These are phyloP conservation scores for Poeciliopsis retropinna DNA, from an alignment of 2,113 vertebrate species.

Conservation along the genomic window DNA sequence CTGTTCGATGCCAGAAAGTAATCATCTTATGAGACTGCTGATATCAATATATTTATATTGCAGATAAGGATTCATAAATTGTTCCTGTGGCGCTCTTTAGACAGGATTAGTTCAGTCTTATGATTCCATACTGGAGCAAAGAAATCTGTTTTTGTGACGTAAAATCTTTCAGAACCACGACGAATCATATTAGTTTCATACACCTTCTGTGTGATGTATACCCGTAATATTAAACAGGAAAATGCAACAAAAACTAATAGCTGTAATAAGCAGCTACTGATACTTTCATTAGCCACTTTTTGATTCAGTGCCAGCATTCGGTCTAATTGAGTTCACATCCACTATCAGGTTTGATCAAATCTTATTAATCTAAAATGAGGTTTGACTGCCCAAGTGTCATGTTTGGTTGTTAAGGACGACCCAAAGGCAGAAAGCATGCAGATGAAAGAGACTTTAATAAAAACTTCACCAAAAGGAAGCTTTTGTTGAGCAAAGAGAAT, in stretches of 20 bases:
- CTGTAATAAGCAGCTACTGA: neutral
- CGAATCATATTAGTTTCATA: neutral
- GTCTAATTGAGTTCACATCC: no score
- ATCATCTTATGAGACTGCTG: neutral
- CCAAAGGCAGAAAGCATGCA: no score
- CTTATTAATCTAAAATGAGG: no score
- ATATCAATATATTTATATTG: neutral
- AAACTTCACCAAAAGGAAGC: no score
- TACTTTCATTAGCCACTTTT: neutral
- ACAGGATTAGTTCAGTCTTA: neutral
- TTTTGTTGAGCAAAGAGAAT: no score
- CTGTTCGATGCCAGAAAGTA: neutral
- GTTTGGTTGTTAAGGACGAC: no score
- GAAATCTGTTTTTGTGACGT: neutral
- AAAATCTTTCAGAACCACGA: neutral
- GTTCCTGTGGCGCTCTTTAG: neutral
- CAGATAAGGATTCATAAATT: neutral
- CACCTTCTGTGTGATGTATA: neutral
- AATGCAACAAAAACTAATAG: neutral
- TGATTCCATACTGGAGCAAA: neutral
- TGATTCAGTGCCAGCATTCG: neutral
- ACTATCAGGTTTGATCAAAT: no score
- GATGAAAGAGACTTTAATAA: no score
- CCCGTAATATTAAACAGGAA: neutral
- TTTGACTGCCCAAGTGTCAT: no score